phyloP scores from a whole-genome alignment of 1,140 invertebrate genomes.

The Trichonephila inaurata region DNA sequence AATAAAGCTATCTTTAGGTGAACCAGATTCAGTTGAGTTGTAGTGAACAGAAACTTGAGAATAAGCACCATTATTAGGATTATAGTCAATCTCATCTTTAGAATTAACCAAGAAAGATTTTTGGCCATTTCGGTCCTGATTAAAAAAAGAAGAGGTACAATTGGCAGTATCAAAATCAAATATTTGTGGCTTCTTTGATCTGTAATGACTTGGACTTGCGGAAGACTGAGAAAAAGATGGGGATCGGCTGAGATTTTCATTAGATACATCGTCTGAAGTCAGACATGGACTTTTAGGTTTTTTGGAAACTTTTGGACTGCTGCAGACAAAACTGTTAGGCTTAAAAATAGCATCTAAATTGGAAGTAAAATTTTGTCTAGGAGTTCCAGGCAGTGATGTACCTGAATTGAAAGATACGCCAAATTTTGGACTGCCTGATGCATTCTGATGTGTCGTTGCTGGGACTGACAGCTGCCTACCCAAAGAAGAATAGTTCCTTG shows the following conservation, averaged over 20 bases:
- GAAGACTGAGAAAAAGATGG: slow-evolving; percentile 61
- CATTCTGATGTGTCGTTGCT: not conserved
- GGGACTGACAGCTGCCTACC: slow-evolving; percentile 51
- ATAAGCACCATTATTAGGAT: slow-evolving; percentile 42
- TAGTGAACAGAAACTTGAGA: not conserved
- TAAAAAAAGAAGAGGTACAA: not conserved
- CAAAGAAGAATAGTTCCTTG: slow-evolving; percentile 13
- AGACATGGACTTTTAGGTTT: not conserved
- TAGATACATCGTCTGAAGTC: not conserved
- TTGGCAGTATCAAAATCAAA: slow-evolving; percentile 27
- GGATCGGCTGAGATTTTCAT: slow-evolving; percentile 12
- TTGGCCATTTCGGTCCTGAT: not conserved
- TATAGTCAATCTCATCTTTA: not conserved
- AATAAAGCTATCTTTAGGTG: slow-evolving; percentile 64
- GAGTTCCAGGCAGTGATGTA: slow-evolving; percentile 55
- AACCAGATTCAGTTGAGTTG: not conserved
- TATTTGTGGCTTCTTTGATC: slow-evolving; percentile 14
- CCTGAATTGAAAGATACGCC: slow-evolving; percentile 43
- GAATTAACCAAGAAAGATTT: not conserved
- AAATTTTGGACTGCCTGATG: slow-evolving; percentile 50
- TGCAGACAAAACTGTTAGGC: slow-evolving; percentile 61
- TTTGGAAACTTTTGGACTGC: slow-evolving; percentile 58
- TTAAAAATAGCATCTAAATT: slow-evolving; percentile 63
- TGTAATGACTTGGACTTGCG: slow-evolving; percentile 5
- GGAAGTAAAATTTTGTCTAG: not conserved